These are phyloP conservation scores for Struthidea cinerea DNA, from an alignment of 2,113 vertebrate species.

Conservation along the genomic window DNA sequence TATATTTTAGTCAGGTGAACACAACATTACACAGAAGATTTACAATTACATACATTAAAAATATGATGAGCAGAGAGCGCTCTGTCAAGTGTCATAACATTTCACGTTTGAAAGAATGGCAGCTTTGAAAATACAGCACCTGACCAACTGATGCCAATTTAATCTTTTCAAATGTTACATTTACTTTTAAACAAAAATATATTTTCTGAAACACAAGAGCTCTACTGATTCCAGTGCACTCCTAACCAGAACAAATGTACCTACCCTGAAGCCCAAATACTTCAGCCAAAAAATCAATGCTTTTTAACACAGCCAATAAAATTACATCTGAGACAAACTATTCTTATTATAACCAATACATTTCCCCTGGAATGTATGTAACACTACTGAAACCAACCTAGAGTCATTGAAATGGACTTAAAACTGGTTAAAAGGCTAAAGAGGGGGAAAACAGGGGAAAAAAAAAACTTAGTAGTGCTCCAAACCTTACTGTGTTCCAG, in stretches of 20 bases:
- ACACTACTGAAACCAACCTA: neutral
- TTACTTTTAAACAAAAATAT: neutral
- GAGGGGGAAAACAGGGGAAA: neutral
- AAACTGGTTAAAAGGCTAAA: neutral
- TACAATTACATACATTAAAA: neutral
- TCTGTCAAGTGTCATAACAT: neutral
- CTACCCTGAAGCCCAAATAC: neutral
- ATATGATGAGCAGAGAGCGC: neutral
- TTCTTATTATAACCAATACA: constrained; percentile 28
- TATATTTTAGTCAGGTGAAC: neutral
- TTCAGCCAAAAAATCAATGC: constrained; percentile 45
- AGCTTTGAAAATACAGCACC: neutral
- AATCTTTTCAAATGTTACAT: neutral
- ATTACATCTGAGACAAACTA: neutral
- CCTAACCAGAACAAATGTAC: constrained; percentile 16
- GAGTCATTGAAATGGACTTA: neutral
- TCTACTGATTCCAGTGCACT: neutral
- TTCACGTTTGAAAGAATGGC: neutral
- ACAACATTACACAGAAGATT: neutral
- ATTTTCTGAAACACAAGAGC: neutral
- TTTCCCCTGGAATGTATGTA: neutral
- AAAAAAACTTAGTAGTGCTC: neutral
- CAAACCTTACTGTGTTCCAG: neutral
- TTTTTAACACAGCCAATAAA: constrained; percentile 57
- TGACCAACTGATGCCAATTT: neutral